Conservation (phyloP, 53 echinoderm and acorn worm genomes). For the Hippasteria phrygiana region DNA sequence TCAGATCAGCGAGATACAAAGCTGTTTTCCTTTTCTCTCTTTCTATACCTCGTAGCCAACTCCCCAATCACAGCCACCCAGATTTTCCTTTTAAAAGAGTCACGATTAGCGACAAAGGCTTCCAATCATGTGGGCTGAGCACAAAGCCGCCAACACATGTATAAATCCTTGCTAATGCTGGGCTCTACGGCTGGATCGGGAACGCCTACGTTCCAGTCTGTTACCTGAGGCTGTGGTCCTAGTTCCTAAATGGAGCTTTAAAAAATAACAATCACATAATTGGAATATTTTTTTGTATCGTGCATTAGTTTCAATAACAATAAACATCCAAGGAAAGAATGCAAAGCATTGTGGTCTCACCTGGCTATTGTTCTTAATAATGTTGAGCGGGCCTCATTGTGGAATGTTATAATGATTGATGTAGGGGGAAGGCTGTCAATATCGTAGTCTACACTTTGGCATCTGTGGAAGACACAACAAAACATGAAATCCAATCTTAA, state of each 20-base stretch:
- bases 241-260: no score
- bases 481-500: not conserved
- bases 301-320: not conserved
- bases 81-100: not conserved
- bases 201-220: not conserved
- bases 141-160: not conserved
- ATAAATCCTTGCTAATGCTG: not conserved
- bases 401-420: slow-evolving; percentile 96
- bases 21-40: not conserved
- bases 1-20: not conserved
- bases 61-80: not conserved
- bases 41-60: not conserved
- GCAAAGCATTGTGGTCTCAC: slow-evolving; percentile 42
- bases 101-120: not conserved
- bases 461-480: slow-evolving; percentile 69
- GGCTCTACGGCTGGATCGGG: not conserved
- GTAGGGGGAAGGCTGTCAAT: slow-evolving; percentile 81
- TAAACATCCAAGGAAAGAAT: not conserved
- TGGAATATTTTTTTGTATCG: not conserved
- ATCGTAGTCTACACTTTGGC: slow-evolving; percentile 79
- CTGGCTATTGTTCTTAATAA: slow-evolving; percentile 94
- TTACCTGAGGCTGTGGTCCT: not conserved
- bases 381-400: slow-evolving; percentile 99
- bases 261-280: no score
- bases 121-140: not conserved